Evolutionary conservation across 2,113 vertebrate genomes (phyloP), one percentile per base, ranked within the genome.

Genomic region (Callaeas wilsoni): DNA sequence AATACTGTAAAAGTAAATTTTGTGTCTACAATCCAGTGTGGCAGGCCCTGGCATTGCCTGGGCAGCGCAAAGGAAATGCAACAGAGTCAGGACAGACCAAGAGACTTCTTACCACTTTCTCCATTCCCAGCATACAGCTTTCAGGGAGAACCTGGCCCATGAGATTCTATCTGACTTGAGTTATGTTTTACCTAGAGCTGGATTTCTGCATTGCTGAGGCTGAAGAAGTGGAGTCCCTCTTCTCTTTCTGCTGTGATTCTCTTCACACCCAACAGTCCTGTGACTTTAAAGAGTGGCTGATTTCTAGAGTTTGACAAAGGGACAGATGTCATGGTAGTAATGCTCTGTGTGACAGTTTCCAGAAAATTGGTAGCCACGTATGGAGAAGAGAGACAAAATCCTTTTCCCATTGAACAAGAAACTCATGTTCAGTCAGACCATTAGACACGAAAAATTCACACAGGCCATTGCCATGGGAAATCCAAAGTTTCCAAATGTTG

Each of bases 231-330:
- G 37, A 70, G n/a, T 49, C 22, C 12, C 12, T 62, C 60, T 35
- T 76, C n/a, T n/a, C 80, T 75, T 93, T 86, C 35, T 1, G 2
- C 52, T 60, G 0, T 49, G 44, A 27, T 64, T 87, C 30, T 1
- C 1, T 86, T 42, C 27, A 4, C 25, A 35, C 46, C 7, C 12
- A 37, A 1, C 33, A n/a, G 1, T 49, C 29, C 10, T 23, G 3
- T 50, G 17, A 29, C 22, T 84, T 84, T n/a, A 67, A 73, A 25
- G 52, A 59, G 17, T 52, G 63, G 1, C 29, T 47, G 8, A 3
- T 87, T 89, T 91, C 33, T 81, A 16, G 46, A 84, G 23, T 60
- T 71, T 59, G 53, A 25, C n/a, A n/a, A 12, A 84, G 32, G 39
- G n/a, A 35, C 37, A 49, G 37, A 74, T 89, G 26, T 78, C 46